phyloP scores from a whole-genome alignment of 2,113 vertebrate genomes.

The pig (Sus scrofa) region T2T-Sscrofa CM000812.6:143523501-143524000 shows the following conservation, averaged over 20 bases:
- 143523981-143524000: not conserved
- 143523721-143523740: not conserved
- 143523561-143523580: too few species aligned
- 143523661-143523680: not conserved
- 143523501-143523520: too few species aligned
- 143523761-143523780: not conserved
- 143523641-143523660: not conserved
- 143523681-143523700: not conserved
- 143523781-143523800: not conserved
- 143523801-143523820: not conserved
- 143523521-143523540: too few species aligned
- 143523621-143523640: conserved; percentile 6
- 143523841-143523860: not conserved
- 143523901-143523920: not conserved
- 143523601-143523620: too few species aligned
- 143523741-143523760: not conserved
- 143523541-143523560: too few species aligned
- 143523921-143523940: not conserved
- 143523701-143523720: not conserved
- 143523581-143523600: too few species aligned
- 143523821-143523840: not conserved
- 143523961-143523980: not conserved
- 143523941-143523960: not conserved
- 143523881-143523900: not conserved
- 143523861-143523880: conserved; percentile 5